Evolutionary conservation across 2,113 vertebrate genomes (phyloP).

Genomic region (Ondatra zibethicus): DNA sequence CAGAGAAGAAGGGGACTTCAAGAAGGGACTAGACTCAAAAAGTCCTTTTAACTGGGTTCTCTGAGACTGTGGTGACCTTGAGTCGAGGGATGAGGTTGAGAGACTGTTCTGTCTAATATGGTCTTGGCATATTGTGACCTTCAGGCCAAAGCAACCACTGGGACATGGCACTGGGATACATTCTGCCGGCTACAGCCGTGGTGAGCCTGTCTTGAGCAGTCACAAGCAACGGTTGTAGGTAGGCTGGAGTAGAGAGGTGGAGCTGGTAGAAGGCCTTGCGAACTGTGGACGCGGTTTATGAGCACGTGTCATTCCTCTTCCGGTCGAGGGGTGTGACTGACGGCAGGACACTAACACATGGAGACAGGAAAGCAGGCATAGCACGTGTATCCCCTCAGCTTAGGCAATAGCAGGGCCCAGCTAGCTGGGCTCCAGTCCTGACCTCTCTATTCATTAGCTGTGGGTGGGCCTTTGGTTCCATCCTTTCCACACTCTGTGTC

Average conservation of each 20-base stretch:
- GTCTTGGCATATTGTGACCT: background rate
- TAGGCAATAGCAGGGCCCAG: background rate
- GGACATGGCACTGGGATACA: background rate
- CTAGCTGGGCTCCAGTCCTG: background rate
- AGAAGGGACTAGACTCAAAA: background rate
- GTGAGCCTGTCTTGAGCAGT: background rate
- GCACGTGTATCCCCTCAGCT: background rate
- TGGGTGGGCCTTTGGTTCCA: background rate
- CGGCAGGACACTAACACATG: background rate
- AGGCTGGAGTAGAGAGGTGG: background rate
- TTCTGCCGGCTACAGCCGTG: fast-evolving
- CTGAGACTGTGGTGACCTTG: background rate
- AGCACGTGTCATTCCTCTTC: background rate
- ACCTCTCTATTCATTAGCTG: background rate
- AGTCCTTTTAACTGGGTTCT: background rate
- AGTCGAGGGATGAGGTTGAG: background rate
- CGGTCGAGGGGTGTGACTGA: background rate
- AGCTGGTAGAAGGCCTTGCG: background rate
- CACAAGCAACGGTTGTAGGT: background rate
- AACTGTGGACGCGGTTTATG: background rate
- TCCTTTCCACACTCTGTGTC: background rate
- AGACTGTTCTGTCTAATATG: background rate
- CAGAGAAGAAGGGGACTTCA: background rate
- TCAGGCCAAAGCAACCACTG: fast-evolving
- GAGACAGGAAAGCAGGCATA: no score